A percentile compares a stretch with the other conserved stretches of the same genome.
Evolutionary conservation across 2,797 vertebrate species (phyloP).

Genomic region (Halcyon smyrnensis): DNA sequence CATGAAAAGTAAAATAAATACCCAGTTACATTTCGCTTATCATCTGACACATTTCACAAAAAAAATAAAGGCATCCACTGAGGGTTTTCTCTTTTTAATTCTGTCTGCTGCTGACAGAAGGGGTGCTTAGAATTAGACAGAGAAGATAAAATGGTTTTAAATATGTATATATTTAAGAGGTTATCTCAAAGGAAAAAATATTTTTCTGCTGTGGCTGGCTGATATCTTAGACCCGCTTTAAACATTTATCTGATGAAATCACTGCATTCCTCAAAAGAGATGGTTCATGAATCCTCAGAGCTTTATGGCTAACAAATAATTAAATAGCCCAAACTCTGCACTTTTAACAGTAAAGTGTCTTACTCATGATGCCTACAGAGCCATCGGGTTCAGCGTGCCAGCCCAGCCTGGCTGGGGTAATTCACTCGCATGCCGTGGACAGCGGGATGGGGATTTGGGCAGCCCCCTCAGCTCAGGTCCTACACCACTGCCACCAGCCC

Average conservation of each 20-base stretch:
- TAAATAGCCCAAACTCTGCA: constrained; percentile 10
- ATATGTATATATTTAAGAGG: constrained; percentile 67
- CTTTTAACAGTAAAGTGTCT: constrained; percentile 1
- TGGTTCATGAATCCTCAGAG: not conserved
- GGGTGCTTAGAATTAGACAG: not conserved
- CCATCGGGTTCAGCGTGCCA: not conserved
- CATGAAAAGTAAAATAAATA: constrained; percentile 64
- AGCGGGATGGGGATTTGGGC: not conserved
- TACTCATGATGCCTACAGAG: not conserved
- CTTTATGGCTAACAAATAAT: constrained; percentile 53
- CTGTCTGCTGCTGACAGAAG: not conserved
- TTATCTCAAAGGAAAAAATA: constrained; percentile 60
- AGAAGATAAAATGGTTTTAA: constrained; percentile 38
- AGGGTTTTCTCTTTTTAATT: constrained; percentile 26
- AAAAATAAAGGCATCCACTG: constrained; percentile 17
- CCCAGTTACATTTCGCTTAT: constrained; percentile 53
- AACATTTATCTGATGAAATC: constrained; percentile 61
- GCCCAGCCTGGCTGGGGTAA: not conserved
- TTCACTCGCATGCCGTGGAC: fast-evolving
- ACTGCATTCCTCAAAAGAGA: constrained; percentile 48
- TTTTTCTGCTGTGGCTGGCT: constrained; percentile 21
- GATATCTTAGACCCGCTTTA: not conserved
- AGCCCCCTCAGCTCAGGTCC: not conserved
- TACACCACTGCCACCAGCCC: not conserved
- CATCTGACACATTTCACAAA: constrained; percentile 48